Conservation (phyloP, 2,888 invertebrate genomes). For the Sclerodermus sp. region DNA sequence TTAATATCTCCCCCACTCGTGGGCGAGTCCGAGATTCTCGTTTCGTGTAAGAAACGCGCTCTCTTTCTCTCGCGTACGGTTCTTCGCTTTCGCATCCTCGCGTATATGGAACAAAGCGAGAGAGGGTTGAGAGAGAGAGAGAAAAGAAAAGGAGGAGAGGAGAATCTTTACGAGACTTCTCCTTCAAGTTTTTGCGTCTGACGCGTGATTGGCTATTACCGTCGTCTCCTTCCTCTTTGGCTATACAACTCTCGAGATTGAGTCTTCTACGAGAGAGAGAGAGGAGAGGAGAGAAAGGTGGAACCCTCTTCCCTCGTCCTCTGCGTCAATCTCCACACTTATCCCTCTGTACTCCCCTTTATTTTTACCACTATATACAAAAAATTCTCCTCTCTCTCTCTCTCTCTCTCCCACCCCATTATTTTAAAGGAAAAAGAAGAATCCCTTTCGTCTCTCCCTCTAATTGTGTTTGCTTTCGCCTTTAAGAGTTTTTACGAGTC, state of each 20-base stretch:
- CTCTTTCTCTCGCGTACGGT: neutral
- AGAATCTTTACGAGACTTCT: slow-evolving; percentile 45
- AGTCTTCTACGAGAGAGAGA: neutral
- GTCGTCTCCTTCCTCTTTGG: slow-evolving; percentile 42
- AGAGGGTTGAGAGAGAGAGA: slow-evolving; percentile 3
- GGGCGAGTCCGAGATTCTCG: slow-evolving; percentile 7
- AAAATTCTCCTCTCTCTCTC: slow-evolving; percentile 4
- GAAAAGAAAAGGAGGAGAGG: slow-evolving; percentile 5
- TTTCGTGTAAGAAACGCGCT: slow-evolving; percentile 14
- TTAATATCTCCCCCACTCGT: slow-evolving; percentile 52
- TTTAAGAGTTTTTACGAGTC: slow-evolving; percentile 35
- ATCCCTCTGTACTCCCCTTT: too few species aligned
- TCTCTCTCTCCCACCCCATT: too few species aligned
- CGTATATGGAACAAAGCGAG: slow-evolving; percentile 12
- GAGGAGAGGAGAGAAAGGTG: neutral
- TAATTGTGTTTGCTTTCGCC: slow-evolving; percentile 47
- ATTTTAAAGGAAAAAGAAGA: too few species aligned
- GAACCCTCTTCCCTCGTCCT: slow-evolving; percentile 3
- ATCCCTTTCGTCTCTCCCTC: too few species aligned
- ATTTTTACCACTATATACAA: too few species aligned
- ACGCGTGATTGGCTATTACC: slow-evolving; percentile 56
- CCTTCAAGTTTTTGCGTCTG: slow-evolving; percentile 49
- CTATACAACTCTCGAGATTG: too few species aligned
- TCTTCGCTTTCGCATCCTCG: slow-evolving; percentile 17
- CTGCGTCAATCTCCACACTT: too few species aligned